Base-by-base conservation (phyloP, 2,797 vertebrate species). In the Paramormyrops hopkinsi region DNA sequence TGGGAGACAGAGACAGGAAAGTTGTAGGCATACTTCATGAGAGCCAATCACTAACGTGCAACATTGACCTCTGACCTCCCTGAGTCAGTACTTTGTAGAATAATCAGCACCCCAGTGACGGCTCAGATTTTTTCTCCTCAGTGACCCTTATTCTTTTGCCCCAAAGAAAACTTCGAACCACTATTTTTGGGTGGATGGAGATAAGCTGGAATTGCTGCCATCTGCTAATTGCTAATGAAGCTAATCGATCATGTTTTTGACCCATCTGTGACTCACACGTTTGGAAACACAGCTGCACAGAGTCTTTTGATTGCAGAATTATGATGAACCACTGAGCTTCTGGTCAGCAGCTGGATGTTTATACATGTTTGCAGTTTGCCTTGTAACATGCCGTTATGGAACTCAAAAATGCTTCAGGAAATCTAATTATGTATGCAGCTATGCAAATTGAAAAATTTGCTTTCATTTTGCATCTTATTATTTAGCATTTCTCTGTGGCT, bases 1-100 rank as follows among this genome's bases (percentile, higher is more conserved):
- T 85, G 56, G 50, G 76, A 84, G 79, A 48, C 56, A 79, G 83
- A 88, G 41, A 48, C 90, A 87, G 89, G 89, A 89, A 89, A 89
- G 50, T 86, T 76, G 54, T 82, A 69, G 88, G 85, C 85, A 84
- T 84, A 86, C 48, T 79, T 65, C 62, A 17, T 44, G 44, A 86
- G 88, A 84, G 3, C 41, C 41, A 84, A 54, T 89, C 89, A 50
- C 62, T 29, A 9, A 48, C 5, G 33, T 17, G 50, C 46, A 85
- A 25, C n/a, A 50, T 46, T 65, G 84, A 89, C 19, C 69, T 33
- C 84, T 53, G 41, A 82, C 76, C 48, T 82, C 54, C 14, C 44
- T 12, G 54, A 87, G 33, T 50, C 85, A 46, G 14, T n/a, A 69
- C 73, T 65, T 46, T 29, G 41, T 29, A 69, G 44, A 88, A 76